Conservation (phyloP, 2,113 vertebrate species). For the Macaca mulatta region DNA sequence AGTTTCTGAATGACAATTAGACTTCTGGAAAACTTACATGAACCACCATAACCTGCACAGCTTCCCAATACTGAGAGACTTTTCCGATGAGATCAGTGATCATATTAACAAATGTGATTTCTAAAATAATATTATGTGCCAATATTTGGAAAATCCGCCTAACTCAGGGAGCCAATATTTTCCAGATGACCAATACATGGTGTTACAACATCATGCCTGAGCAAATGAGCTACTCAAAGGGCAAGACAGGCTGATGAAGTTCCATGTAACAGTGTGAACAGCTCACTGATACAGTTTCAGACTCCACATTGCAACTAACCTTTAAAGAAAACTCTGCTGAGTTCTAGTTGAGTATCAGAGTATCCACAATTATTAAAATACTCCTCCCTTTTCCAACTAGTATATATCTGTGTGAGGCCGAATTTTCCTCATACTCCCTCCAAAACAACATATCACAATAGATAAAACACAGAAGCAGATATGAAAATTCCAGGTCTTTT, state of each 20-base stretch:
- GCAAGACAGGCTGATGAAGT: background rate
- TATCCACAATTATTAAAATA: background rate
- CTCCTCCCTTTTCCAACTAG: background rate
- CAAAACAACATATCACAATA: background rate
- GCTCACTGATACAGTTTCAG: background rate
- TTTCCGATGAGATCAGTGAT: background rate
- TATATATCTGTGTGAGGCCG: background rate
- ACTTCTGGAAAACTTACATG: background rate
- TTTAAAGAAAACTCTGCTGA: background rate
- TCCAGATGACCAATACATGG: background rate
- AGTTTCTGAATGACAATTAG: background rate
- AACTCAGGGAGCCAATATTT: background rate
- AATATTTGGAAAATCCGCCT: background rate
- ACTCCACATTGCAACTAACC: conserved; percentile 6
- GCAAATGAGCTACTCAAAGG: background rate
- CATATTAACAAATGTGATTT: background rate
- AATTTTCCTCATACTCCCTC: background rate
- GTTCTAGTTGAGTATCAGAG: background rate
- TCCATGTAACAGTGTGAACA: background rate
- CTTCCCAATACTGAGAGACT: background rate
- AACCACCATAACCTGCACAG: background rate
- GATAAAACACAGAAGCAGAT: background rate
- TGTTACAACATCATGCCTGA: background rate
- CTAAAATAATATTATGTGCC: background rate
- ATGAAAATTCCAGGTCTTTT: background rate